Percentiles rank a stretch among this genome's conserved stretches.
Conservation (phyloP, 2,888 invertebrate species). For the Dryococelus australis region DNA sequence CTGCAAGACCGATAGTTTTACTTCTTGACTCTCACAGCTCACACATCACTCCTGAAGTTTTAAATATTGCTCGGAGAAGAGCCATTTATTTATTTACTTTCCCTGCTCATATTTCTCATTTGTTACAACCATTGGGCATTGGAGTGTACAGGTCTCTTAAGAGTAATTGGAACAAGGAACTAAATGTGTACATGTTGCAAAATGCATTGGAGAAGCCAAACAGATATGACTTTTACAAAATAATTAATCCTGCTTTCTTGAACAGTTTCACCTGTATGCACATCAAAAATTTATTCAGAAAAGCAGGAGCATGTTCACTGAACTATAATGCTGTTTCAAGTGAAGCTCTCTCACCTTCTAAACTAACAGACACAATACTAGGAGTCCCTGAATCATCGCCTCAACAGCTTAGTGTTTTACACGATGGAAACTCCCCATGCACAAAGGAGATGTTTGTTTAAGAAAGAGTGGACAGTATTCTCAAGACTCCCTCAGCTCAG, state of each 20-base stretch:
- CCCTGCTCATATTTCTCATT: not conserved
- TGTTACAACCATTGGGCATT: not conserved
- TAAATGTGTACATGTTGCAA: conserved; percentile 11
- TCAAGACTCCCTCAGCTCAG: not conserved
- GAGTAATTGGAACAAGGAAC: not conserved
- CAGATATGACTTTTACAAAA: not conserved
- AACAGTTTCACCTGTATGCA: not conserved
- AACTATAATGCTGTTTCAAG: not conserved
- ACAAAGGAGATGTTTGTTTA: not conserved
- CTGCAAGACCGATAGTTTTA: conserved; percentile 41
- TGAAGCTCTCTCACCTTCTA: not conserved
- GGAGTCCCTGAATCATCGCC: too few species aligned
- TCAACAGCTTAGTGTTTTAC: not conserved
- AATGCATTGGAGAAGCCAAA: conserved; percentile 25
- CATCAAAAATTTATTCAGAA: not conserved
- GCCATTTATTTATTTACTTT: not conserved
- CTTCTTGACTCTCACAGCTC: conserved; percentile 49
- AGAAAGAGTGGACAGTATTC: not conserved
- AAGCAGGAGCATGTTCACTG: not conserved
- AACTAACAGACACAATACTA: conserved; percentile 6
- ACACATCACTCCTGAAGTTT: conserved; percentile 45
- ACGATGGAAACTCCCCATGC: not conserved
- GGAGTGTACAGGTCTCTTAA: conserved; percentile 5
- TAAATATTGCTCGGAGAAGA: conserved; percentile 35
- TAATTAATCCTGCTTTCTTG: conserved; percentile 21